Base-by-base conservation (phyloP, 1,140 invertebrate species). In the Papilio polytes region DNA sequence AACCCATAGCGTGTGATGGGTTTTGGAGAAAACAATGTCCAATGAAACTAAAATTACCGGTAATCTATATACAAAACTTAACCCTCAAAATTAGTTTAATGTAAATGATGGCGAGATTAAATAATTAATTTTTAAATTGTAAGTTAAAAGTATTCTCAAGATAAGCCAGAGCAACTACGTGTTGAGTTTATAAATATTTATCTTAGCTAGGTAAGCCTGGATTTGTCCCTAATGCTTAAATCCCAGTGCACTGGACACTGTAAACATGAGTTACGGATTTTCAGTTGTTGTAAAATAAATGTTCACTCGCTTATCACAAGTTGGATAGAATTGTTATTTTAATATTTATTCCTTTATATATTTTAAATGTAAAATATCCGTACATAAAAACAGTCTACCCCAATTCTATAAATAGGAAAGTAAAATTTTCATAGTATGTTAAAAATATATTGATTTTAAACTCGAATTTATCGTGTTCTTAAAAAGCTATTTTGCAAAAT, bases 101-200 rank as follows among this genome's bases (percentile, higher is more conserved):
- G 13, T 2, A 15, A 51, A 51, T 12, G 48, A 13, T 51, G 15
- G 1, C 7, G 1, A 10, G 9, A 18, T 20, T 56, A 56, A 20
- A 20, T 8, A 0, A 41, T 41, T n/a, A 7, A 41, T 1, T 41
- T 41, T 41, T 56, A 26, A 26, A 3, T 59, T 10, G 56, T 59
- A 12, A 59, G 56, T 59, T 22, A 22, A 26, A 26, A 22, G 59
- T 13, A 31, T 70, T 36, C 3, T 31, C 12, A 70, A 70, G 63
- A 31, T 18, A 22, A 70, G 13, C 12, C 26, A 31, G 26, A 31
- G 26, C 63, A 31, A 31, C 59, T 22, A 63, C 63, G 26, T 70
- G 63, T 70, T 70, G 63, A 70, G 36, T 31, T 13, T 70, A 12
- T 66, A 66, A 66, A 70, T 31, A 70, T 70, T 70, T 70, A 31